These are phyloP conservation scores for Xenopus petersii DNA, from an alignment of 2,797 vertebrate genomes.

Conservation along the genomic window DNA sequence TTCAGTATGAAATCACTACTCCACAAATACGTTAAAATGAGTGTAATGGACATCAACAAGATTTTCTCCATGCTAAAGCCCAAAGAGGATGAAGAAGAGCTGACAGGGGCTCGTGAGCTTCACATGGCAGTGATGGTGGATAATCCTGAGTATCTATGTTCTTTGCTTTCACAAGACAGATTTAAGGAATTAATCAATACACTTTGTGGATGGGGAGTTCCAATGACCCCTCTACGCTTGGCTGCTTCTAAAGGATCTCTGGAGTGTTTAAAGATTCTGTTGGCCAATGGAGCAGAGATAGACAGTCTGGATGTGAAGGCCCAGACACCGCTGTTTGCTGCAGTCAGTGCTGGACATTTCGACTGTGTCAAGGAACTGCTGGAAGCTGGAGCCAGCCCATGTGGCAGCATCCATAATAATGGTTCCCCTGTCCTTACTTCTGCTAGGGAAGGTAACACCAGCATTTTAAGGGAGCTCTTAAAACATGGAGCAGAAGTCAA, in stretches of 20 bases:
- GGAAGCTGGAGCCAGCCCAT: slow-evolving; percentile 81
- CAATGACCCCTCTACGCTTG: slow-evolving; percentile 81
- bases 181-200: slow-evolving; percentile 79
- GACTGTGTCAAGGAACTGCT: slow-evolving; percentile 81
- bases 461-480: slow-evolving; percentile 78
- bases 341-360: slow-evolving; percentile 83
- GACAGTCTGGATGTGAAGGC: slow-evolving; percentile 91
- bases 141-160: slow-evolving; percentile 63
- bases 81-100: slow-evolving; percentile 69
- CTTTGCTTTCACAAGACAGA: slow-evolving; percentile 75
- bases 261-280: slow-evolving; percentile 76
- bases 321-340: slow-evolving; percentile 90
- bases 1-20: slow-evolving; percentile 59
- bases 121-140: slow-evolving; percentile 74
- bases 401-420: slow-evolving; percentile 89
- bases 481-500: slow-evolving; percentile 76
- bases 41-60: slow-evolving; percentile 91
- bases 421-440: slow-evolving; percentile 84
- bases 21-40: slow-evolving; percentile 70
- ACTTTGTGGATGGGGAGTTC: slow-evolving; percentile 86
- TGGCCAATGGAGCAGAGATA: slow-evolving; percentile 82
- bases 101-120: slow-evolving; percentile 70
- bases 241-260: slow-evolving; percentile 78
- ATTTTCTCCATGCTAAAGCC: slow-evolving; percentile 91
- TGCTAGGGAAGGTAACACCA: slow-evolving; percentile 75